Conservation (phyloP, 2,797 vertebrate genomes). For the Epinephelus coioides region DNA sequence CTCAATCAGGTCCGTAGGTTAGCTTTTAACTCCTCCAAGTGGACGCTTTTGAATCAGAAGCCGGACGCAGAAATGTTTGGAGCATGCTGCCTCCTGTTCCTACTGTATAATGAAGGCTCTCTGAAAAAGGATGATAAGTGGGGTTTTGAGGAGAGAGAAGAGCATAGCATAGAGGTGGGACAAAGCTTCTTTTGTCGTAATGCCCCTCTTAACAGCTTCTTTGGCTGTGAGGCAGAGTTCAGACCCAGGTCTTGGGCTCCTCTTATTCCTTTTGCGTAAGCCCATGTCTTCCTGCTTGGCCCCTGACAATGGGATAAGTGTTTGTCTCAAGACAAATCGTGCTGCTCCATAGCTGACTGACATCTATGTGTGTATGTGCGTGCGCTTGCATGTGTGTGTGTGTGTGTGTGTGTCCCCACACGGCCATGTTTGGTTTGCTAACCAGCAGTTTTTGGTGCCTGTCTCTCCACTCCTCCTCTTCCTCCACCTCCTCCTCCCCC, state of each 20-base stretch:
- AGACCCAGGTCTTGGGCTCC: constrained; percentile 75
- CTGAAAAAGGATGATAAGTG: constrained; percentile 59
- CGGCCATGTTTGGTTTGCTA: constrained; percentile 80
- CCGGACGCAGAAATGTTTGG: constrained; percentile 39
- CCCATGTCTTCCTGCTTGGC: constrained; percentile 76
- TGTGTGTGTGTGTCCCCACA: constrained; percentile 21
- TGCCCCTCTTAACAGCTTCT: constrained; percentile 76
- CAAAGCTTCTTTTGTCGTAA: constrained; percentile 81
- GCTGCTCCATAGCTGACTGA: constrained; percentile 70
- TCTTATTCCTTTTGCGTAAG: constrained; percentile 81
- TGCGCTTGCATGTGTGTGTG: not conserved
- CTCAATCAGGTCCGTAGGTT: constrained; percentile 24
- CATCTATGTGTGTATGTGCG: constrained; percentile 44
- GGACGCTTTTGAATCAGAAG: constrained; percentile 26
- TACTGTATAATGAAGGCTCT: constrained; percentile 38
- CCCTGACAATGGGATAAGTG: constrained; percentile 84
- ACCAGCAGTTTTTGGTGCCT: constrained; percentile 85
- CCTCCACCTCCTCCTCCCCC: constrained; percentile 85
- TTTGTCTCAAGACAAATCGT: constrained; percentile 78
- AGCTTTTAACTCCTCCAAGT: constrained; percentile 32
- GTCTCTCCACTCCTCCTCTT: constrained; percentile 82
- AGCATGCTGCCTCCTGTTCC: constrained; percentile 29
- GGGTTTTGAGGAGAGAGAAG: constrained; percentile 57
- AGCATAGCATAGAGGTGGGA: constrained; percentile 72
- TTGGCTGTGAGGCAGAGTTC: constrained; percentile 79